phyloP scores from a whole-genome alignment of 2,888 invertebrate genomes.

The Prosopocoilus inquinatus region DNA sequence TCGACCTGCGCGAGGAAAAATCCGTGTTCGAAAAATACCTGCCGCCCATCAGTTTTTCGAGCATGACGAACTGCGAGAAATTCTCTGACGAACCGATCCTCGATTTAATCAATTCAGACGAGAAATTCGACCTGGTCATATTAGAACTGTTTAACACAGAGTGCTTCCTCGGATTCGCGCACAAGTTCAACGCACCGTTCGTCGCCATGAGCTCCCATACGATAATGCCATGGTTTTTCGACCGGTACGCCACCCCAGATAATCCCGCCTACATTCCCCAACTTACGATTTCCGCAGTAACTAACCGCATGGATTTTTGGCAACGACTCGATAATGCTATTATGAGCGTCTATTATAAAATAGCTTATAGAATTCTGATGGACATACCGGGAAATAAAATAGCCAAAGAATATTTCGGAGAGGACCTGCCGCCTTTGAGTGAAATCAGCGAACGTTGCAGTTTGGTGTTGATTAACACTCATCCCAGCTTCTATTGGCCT shows the following conservation, averaged over 20 bases:
- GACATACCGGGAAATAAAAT: constrained; percentile 30
- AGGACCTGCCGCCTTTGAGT: constrained; percentile 37
- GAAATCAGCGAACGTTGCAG: constrained; percentile 50
- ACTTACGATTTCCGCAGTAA: constrained; percentile 48
- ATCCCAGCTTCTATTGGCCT: constrained; percentile 50
- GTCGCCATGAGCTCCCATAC: constrained; percentile 55
- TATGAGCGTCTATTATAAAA: constrained; percentile 20
- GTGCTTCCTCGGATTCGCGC: constrained; percentile 63
- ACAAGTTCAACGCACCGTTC: constrained; percentile 58
- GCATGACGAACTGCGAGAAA: constrained; percentile 12
- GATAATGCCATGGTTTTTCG: constrained; percentile 50
- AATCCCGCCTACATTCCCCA: constrained; percentile 51
- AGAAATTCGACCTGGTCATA: constrained; percentile 63
- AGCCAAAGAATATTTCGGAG: constrained; percentile 37
- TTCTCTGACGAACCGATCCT: constrained; percentile 42
- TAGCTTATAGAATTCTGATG: constrained; percentile 29
- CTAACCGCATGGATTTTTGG: constrained; percentile 38
- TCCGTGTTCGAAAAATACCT: constrained; percentile 13
- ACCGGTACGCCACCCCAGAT: constrained; percentile 51
- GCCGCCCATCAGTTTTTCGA: not conserved
- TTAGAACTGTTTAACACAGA: constrained; percentile 69
- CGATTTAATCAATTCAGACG: constrained; percentile 46
- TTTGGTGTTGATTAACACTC: constrained; percentile 51
- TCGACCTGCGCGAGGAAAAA: not conserved
- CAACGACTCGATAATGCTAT: constrained; percentile 37